phyloP scores from a whole-genome alignment of 2,888 invertebrate genomes.

The Cartodere bifasciata region DNA sequence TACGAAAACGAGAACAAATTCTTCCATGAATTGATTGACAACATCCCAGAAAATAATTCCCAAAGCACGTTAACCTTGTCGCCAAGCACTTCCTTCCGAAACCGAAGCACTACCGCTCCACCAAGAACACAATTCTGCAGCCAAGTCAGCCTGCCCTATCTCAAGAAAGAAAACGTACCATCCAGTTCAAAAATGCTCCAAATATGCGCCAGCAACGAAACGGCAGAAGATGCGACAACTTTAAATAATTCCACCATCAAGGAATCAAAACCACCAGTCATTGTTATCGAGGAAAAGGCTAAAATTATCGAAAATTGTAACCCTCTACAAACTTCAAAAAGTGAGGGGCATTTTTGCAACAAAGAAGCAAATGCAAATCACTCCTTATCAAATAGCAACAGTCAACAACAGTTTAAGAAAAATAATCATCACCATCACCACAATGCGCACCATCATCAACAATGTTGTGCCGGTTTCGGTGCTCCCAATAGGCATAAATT shows the following conservation, averaged over 20 bases:
- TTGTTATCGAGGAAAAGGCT: background rate
- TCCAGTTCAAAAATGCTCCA: too few relatives aligned
- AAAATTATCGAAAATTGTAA: slow-evolving; percentile 7
- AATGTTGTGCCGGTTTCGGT: slow-evolving; percentile 40
- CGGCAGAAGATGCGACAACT: too few relatives aligned
- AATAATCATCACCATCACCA: slow-evolving; percentile 8
- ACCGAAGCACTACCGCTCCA: too few relatives aligned
- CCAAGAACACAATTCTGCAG: too few relatives aligned
- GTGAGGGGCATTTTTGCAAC: slow-evolving; percentile 25
- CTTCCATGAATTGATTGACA: too few relatives aligned
- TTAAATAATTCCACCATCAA: too few relatives aligned
- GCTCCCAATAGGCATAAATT: slow-evolving; percentile 32
- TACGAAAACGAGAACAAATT: background rate
- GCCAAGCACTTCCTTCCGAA: too few relatives aligned
- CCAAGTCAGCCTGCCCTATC: too few relatives aligned
- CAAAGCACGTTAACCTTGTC: slow-evolving; percentile 1
- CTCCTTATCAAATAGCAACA: slow-evolving; percentile 22
- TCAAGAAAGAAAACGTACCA: too few relatives aligned
- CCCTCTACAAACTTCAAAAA: slow-evolving; percentile 24
- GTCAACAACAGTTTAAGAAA: slow-evolving; percentile 21
- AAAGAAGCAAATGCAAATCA: slow-evolving; percentile 16
- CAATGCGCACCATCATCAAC: slow-evolving; percentile 29
- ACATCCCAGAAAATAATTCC: too few relatives aligned
- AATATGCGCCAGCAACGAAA: too few relatives aligned
- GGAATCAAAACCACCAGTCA: too few relatives aligned